A percentile compares a stretch with the other conserved stretches of the same genome.
These are phyloP conservation scores for Donacobius atricapilla DNA, from an alignment of 2,113 vertebrate genomes.

Conservation along the genomic window DNA sequence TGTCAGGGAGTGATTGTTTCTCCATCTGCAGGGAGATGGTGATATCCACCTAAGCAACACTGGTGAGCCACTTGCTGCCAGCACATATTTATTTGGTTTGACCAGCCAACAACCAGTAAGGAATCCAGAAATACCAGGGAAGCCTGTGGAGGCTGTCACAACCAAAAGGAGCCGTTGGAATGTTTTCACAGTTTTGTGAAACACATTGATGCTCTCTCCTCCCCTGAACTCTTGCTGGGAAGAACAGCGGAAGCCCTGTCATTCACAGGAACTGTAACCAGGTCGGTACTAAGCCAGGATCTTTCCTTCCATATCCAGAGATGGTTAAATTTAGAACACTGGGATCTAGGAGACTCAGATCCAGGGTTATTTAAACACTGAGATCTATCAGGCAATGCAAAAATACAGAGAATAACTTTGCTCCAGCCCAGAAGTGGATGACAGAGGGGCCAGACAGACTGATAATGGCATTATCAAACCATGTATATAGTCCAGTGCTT, in stretches of 20 bases:
- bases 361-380: neutral
- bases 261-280: neutral
- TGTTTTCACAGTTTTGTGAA: neutral
- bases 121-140: neutral
- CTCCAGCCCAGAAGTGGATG: neutral
- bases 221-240: neutral
- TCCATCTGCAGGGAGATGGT: neutral
- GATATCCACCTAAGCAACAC: neutral
- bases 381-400: neutral
- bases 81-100: neutral
- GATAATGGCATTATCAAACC: neutral
- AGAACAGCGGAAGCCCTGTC: neutral
- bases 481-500: fast-evolving
- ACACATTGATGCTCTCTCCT: neutral
- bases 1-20: neutral
- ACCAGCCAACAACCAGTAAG: neutral
- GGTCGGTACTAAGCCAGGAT: neutral
- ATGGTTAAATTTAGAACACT: neutral
- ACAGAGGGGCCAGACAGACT: neutral
- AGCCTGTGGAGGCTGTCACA: neutral
- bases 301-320: neutral
- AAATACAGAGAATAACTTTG: neutral
- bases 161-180: neutral
- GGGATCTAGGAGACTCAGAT: neutral
- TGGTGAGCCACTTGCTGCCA: neutral